Conservation (phyloP, 1,140 invertebrate genomes). For the Paraescarpia echinospica region DNA sequence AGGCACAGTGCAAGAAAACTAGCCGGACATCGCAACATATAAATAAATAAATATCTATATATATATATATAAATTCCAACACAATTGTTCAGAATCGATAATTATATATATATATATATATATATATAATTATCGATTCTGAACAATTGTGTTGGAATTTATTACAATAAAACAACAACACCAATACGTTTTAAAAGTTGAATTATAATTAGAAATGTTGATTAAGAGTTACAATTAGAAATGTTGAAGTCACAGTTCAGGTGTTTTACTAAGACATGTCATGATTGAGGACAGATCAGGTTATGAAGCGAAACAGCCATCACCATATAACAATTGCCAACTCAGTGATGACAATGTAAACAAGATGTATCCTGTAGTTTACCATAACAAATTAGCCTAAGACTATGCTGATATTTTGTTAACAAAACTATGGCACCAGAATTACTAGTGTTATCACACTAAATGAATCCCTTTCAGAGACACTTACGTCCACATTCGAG, state of each 20-base stretch:
- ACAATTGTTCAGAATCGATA: too few species aligned
- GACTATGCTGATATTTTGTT: not conserved
- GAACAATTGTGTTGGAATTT: too few species aligned
- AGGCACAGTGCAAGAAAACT: too few species aligned
- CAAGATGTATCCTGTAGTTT: not conserved
- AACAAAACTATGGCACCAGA: not conserved
- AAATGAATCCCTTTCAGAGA: not conserved
- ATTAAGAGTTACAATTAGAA: not conserved
- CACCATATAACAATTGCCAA: too few species aligned
- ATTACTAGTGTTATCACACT: not conserved
- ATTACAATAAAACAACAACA: too few species aligned
- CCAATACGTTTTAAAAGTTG: too few species aligned
- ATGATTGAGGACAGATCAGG: not conserved
- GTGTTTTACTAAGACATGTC: not conserved
- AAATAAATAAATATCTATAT: too few species aligned
- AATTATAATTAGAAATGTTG: not conserved
- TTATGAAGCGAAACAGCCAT: not conserved
- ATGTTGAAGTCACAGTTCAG: not conserved
- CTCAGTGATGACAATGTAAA: not conserved
- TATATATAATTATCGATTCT: too few species aligned
- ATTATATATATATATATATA: too few species aligned
- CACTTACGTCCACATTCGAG: not conserved
- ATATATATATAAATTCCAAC: too few species aligned
- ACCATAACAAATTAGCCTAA: not conserved
- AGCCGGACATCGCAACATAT: too few species aligned